Evolutionary conservation across 2,113 vertebrate species (phyloP), one percentile per base, ranked within the genome.

Genomic region (Chrysemys picta): DNA sequence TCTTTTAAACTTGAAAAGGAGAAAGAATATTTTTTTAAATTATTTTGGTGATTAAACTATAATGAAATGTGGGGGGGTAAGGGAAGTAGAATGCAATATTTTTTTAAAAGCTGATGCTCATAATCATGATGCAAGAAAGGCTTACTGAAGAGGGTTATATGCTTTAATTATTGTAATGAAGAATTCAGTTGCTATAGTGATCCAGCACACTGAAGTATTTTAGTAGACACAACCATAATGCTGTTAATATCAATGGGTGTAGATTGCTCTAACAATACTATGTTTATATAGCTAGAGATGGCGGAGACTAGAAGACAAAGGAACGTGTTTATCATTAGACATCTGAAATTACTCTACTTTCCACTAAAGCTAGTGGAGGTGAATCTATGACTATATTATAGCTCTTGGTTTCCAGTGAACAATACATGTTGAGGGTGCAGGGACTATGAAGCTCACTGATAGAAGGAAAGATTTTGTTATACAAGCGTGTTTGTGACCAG

Each of bases 131-230:
- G 6, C 59, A 35, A 85, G 16, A 21, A 81, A 4, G 79, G 5
- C 22, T 96, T 92, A 10, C 38, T 78, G 25, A 69, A 82, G 8
- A 38, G 35, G 86, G 5, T 89, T 38, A 1, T 85, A 5, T 35
- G 6, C 21, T 90, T 78, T 31, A 89, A 0, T 94, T 93, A 50
- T 42, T 95, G 93, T 93, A 80, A 88, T 2, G 4, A 89, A 85
- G 76, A 50, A 8, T 90, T 54, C 4, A 17, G 88, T 96, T 95
- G 59, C 5, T 38, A 22, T 69, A 76, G 84, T 89, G 35, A 62
- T 87, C 27, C 54, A 91, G 80, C 62, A 56, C 29, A 89, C 0
- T 83, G 80, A 53, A 94, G 27, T 54, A 96, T 96, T 91, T 95
- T 81, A 69, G 19, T 49, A 92, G 78, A 2, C 81, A 14, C 69